phyloP scores from a whole-genome alignment of 1,140 invertebrate species.

The Bursaphelenchus mucronatus region DNA sequence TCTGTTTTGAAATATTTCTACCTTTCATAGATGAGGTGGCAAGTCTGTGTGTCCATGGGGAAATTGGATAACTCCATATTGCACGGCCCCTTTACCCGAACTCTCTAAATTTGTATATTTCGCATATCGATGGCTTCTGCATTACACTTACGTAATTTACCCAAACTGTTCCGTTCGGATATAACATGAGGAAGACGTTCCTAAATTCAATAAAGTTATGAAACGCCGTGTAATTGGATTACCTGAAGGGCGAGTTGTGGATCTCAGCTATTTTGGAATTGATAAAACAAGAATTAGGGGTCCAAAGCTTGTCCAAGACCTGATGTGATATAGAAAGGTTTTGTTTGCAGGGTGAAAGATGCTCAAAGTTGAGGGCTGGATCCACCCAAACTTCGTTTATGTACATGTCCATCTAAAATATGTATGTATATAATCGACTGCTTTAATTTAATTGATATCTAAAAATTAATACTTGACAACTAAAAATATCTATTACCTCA shows the following conservation, averaged over 20 bases:
- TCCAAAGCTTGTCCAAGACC: constrained; percentile 59
- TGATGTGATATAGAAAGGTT: constrained; percentile 54
- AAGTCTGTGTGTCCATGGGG: constrained; percentile 56
- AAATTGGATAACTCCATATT: constrained; percentile 53
- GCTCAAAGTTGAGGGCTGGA: constrained; percentile 56
- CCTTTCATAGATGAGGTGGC: constrained; percentile 58
- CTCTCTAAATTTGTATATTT: constrained; percentile 39
- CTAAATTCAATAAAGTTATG: constrained; percentile 30
- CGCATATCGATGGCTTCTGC: background rate
- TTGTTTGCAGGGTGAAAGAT: constrained; percentile 56
- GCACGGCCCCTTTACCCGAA: constrained; percentile 59
- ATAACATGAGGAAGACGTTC: constrained; percentile 55
- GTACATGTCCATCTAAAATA: constrained; percentile 59
- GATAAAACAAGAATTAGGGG: constrained; percentile 58
- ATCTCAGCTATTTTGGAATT: constrained; percentile 58
- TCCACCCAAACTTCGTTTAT: constrained; percentile 59
- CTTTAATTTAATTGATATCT: background rate
- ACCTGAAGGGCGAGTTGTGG: constrained; percentile 58
- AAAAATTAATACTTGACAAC: background rate
- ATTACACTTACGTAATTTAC: constrained; percentile 53
- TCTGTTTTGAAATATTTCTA: constrained; percentile 30
- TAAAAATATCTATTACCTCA: constrained; percentile 43
- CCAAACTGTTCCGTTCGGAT: constrained; percentile 60
- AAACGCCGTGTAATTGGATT: constrained; percentile 5
- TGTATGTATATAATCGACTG: constrained; percentile 5